Evolutionary conservation across 2,113 vertebrate species (phyloP), one percentile per base, ranked within the genome.

Genomic region (Seriola rivoliana): DNA sequence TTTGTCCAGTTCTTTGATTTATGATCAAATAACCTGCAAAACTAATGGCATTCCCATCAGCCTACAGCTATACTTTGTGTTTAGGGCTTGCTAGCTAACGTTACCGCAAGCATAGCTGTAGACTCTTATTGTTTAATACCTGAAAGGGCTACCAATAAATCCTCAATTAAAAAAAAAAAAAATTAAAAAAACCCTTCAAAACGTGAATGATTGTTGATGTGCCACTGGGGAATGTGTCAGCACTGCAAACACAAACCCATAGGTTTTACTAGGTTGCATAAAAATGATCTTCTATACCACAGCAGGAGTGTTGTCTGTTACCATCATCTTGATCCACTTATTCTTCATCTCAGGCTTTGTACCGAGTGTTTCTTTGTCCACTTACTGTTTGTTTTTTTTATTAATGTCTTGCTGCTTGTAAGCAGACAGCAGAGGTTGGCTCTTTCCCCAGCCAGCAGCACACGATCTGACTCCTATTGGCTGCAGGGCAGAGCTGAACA

Each of bases 401-500:
- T 40, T 25, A 7, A 59, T 80, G 32, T 69, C 73, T 78, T 63
- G 60, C 78, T 58, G 46, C 1, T 1, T 4, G 48, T 21, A n/a
- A 63, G 25, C 19, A 58, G 50, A 71, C 48, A 58, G 64, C 74
- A 64, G 59, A 44, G 44, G 34, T 21, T 75, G 32, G 50, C 64
- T 32, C 17, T 64, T 46, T 81, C 34, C 16, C 19, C 16, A 1
- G 55, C 62, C 42, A 77, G 19, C 60, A 63, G 46, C n/a, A 34
- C n/a, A 48, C 19, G 38, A 52, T 52, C 12, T 5, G 50, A 32
- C 23, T 78, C 11, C 44, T 19, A 55, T 5, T 65, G 48, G 67
- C 71, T 67, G 62, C 66, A 67, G 38, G 71, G 60, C 54, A 69
- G 50, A 68, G 38, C 29, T 13, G 32, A 63, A 29, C 29, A 50